These are phyloP conservation scores for Drosophila sp. DNA, from an alignment of 1,140 invertebrate genomes.

Conservation along the genomic window DNA sequence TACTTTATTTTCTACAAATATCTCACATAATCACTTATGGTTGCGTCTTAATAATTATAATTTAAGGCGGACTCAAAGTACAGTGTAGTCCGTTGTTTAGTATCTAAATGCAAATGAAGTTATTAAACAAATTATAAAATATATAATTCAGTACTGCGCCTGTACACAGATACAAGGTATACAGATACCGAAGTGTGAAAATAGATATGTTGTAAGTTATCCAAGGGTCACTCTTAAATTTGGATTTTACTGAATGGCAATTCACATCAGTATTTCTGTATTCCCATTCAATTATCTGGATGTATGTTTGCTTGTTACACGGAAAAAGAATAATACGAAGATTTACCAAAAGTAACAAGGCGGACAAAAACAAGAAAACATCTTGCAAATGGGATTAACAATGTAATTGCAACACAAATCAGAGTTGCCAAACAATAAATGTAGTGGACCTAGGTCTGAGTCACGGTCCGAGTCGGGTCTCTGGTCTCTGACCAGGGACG, in stretches of 20 bases:
- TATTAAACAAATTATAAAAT: too few species aligned
- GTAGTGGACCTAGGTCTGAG: conserved; percentile 20
- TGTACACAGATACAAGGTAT: too few species aligned
- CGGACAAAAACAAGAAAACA: conserved; percentile 39
- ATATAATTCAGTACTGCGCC: too few species aligned
- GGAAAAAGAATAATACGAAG: conserved; percentile 30
- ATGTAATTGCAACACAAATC: conserved; percentile 77
- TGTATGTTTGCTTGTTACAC: conserved; percentile 8
- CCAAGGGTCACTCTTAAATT: neutral
- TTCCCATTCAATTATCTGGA: neutral
- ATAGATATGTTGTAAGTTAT: too few species aligned
- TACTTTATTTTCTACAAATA: too few species aligned
- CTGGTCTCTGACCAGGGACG: neutral
- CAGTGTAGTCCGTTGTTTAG: too few species aligned
- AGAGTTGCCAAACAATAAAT: conserved; percentile 40
- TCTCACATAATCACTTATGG: too few species aligned
- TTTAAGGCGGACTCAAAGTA: too few species aligned
- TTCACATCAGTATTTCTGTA: neutral
- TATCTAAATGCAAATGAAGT: too few species aligned
- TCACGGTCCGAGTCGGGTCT: neutral
- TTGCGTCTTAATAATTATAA: too few species aligned
- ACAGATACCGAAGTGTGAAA: too few species aligned
- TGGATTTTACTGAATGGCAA: neutral
- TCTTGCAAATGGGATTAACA: conserved; percentile 69
- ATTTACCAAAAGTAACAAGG: conserved; percentile 43